Evolutionary conservation across 2,888 invertebrate genomes (phyloP).

Genomic region (Hydrotaea cyrtoneurina): DNA sequence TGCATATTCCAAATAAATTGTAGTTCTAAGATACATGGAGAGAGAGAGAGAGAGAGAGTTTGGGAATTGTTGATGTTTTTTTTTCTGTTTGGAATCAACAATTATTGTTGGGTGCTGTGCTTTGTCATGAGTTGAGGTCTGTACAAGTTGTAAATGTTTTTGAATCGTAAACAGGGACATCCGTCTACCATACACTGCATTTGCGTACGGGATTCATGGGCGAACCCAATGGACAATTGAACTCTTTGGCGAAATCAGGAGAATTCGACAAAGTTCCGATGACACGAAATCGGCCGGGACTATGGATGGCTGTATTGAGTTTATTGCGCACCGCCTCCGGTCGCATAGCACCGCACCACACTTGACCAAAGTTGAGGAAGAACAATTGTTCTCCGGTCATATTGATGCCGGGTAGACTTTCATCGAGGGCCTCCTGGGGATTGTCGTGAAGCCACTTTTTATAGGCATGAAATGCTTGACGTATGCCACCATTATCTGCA

Average conservation of each 20-base stretch:
- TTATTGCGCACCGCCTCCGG: conserved; percentile 91
- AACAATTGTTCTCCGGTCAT: conserved; percentile 91
- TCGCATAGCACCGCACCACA: conserved; percentile 91
- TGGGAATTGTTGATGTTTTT: too few relatives aligned
- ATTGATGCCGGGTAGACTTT: conserved; percentile 87
- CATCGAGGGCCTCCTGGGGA: conserved; percentile 82
- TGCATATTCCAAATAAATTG: not conserved
- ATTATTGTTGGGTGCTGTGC: not conserved
- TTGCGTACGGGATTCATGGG: conserved; percentile 90
- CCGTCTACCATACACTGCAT: conserved; percentile 87
- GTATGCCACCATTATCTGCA: conserved; percentile 97
- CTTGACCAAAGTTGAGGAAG: conserved; percentile 94
- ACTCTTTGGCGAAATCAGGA: conserved; percentile 88
- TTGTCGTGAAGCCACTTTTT: conserved; percentile 87
- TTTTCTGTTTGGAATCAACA: not conserved
- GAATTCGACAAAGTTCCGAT: conserved; percentile 90
- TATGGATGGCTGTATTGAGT: conserved; percentile 91
- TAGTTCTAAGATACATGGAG: not conserved
- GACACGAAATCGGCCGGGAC: conserved; percentile 90
- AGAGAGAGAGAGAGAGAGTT: too few relatives aligned
- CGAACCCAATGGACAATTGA: conserved; percentile 86
- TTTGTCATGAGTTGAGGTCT: not conserved
- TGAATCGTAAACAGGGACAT: conserved; percentile 19
- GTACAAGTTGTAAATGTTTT: conserved; percentile 8
- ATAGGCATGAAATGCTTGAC: conserved; percentile 94